phyloP scores from a whole-genome alignment of 2,888 invertebrate species.

The Thera britannica region DNA sequence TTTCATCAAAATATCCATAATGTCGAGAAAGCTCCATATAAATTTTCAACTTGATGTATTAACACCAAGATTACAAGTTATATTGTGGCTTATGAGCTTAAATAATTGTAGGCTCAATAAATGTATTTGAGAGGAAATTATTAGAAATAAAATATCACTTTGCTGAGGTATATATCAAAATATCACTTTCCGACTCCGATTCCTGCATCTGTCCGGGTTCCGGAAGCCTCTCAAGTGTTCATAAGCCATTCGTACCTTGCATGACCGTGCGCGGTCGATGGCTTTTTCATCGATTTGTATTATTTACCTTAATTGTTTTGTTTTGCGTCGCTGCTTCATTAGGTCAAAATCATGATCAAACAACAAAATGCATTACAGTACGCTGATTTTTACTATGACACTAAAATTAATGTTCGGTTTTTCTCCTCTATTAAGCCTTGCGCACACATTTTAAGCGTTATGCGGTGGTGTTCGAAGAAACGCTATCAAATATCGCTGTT shows the following conservation, averaged over 20 bases:
- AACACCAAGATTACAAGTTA: slow-evolving; percentile 28
- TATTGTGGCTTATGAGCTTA: too few relatives aligned
- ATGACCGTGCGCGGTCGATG: slow-evolving; percentile 8
- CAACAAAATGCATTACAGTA: too few relatives aligned
- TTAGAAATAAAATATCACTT: too few relatives aligned
- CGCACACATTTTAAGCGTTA: too few relatives aligned
- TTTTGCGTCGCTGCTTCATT: neutral
- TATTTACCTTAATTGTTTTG: slow-evolving; percentile 2
- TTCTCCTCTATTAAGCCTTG: too few relatives aligned
- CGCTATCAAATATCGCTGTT: too few relatives aligned
- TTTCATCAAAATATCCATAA: slow-evolving; percentile 45
- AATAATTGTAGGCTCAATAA: too few relatives aligned
- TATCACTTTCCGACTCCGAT: slow-evolving; percentile 1
- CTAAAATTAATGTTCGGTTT: too few relatives aligned
- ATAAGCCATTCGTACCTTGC: slow-evolving; percentile 14
- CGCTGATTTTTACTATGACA: too few relatives aligned
- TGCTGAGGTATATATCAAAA: neutral
- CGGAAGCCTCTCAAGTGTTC: slow-evolving; percentile 48
- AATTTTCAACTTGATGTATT: slow-evolving; percentile 43
- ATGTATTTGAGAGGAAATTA: too few relatives aligned
- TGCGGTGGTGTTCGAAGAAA: too few relatives aligned
- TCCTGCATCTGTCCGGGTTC: slow-evolving; percentile 3
- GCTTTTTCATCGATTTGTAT: slow-evolving; percentile 6
- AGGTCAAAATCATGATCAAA: neutral
- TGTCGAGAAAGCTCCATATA: slow-evolving; percentile 67